Percentiles rank a stretch among this genome's conserved stretches.
Conservation (phyloP, 1,140 invertebrate genomes). For the Gryon sp. region DNA sequence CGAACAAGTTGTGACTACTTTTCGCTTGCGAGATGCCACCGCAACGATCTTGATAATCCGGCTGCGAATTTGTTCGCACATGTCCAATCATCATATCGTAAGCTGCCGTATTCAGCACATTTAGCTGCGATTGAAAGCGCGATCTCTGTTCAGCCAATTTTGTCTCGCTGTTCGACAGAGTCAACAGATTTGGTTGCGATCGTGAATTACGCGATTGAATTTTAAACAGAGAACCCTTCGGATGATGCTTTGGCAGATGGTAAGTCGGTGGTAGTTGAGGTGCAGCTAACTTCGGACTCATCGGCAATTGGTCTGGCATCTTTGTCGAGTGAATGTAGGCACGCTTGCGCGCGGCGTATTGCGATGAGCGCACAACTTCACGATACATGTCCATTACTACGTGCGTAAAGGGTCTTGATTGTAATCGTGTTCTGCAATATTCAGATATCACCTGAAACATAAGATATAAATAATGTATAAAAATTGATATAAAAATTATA, state of each 20-base stretch:
- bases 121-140: conserved; percentile 72
- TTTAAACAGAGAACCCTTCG: conserved; percentile 70
- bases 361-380: conserved; percentile 77
- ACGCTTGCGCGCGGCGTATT: conserved; percentile 72
- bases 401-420: conserved; percentile 82
- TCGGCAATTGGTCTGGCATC: background rate
- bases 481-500: background rate
- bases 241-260: conserved; percentile 63
- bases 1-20: conserved; percentile 68
- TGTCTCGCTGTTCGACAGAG: conserved; percentile 60
- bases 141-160: conserved; percentile 57
- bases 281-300: conserved; percentile 12
- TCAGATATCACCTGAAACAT: conserved; percentile 81
- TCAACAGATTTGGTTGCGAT: conserved; percentile 75
- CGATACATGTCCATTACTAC: conserved; percentile 83
- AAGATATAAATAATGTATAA: conserved; percentile 15
- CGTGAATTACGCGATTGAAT: conserved; percentile 75
- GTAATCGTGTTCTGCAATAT: conserved; percentile 80
- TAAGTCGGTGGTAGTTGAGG: conserved; percentile 30
- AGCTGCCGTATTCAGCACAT: conserved; percentile 64
- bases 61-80: conserved; percentile 64
- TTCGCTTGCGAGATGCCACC: conserved; percentile 23
- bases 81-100: conserved; percentile 48
- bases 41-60: conserved; percentile 48
- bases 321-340: conserved; percentile 58